A percentile compares a stretch with the other conserved stretches of the same genome.
Conservation (phyloP, 2,797 vertebrate genomes). For the Protosalanx chinensis region DNA sequence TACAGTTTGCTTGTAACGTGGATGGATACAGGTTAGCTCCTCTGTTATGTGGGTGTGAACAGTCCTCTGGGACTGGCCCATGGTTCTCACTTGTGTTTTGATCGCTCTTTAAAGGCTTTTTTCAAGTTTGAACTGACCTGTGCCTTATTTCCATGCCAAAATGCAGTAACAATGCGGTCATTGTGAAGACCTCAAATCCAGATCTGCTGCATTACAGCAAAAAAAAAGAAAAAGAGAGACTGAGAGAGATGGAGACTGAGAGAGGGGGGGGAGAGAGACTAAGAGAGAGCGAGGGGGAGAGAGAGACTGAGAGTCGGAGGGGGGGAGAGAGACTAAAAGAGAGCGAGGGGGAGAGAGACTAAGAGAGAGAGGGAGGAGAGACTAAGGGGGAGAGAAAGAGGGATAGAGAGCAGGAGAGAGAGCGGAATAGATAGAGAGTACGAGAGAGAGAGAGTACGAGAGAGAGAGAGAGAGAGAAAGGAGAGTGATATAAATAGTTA, state of each 20-base stretch:
- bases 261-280: not conserved
- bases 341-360: constrained; percentile 7
- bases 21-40: constrained; percentile 1
- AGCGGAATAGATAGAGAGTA: constrained; percentile 13
- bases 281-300: not conserved
- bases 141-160: constrained; percentile 34
- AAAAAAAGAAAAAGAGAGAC: not conserved
- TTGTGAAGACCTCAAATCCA: constrained; percentile 52
- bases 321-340: constrained; percentile 4
- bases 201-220: constrained; percentile 13
- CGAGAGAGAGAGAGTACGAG: constrained; percentile 11
- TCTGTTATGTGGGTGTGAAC: not conserved
- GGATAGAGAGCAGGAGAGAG: not conserved
- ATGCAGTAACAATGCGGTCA: constrained; percentile 55
- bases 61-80: not conserved
- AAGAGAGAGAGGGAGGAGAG: constrained; percentile 11
- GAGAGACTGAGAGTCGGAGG: not conserved
- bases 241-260: not conserved
- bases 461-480: not conserved
- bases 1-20: not conserved
- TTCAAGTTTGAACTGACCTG: constrained; percentile 30
- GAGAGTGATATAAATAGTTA: constrained; percentile 49
- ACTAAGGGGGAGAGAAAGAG: not conserved
- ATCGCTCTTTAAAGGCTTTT: constrained; percentile 30
- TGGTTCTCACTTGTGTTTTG: constrained; percentile 31